Evolutionary conservation across 2,888 invertebrate genomes (phyloP).

Genomic region (Pammene fasciana): DNA sequence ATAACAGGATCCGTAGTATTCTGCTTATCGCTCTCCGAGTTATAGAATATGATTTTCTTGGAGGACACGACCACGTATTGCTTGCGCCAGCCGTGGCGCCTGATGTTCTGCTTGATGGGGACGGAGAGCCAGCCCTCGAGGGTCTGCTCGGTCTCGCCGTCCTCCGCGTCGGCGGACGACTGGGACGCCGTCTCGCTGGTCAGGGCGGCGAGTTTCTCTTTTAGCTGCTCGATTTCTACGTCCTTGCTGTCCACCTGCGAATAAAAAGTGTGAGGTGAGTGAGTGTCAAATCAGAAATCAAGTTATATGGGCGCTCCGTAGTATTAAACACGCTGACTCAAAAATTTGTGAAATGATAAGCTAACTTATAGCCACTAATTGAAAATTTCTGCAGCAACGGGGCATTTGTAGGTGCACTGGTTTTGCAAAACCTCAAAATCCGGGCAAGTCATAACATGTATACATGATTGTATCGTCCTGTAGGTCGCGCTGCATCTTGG

Average conservation of each 20-base stretch:
- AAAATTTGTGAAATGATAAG: too few relatives aligned
- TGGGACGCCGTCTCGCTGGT: conserved; percentile 95
- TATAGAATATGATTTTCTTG: conserved; percentile 98
- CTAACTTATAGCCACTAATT: too few relatives aligned
- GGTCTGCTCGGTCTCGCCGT: conserved; percentile 89
- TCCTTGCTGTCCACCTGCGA: conserved; percentile 94
- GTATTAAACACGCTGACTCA: too few relatives aligned
- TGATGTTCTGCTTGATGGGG: conserved; percentile 97
- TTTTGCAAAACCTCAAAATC: too few relatives aligned
- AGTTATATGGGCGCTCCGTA: too few relatives aligned
- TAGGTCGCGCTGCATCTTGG: conserved; percentile 92
- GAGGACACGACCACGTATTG: conserved; percentile 98
- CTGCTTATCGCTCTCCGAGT: conserved; percentile 96
- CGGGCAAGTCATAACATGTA: too few relatives aligned
- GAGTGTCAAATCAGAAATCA: neutral
- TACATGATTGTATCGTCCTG: conserved; percentile 83
- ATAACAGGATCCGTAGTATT: conserved; percentile 97
- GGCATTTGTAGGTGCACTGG: too few relatives aligned
- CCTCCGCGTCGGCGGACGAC: conserved; percentile 94
- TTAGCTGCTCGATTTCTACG: conserved; percentile 96
- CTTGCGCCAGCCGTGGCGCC: conserved; percentile 97
- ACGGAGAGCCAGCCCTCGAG: conserved; percentile 98
- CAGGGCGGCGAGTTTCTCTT: conserved; percentile 90
- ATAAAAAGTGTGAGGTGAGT: neutral
- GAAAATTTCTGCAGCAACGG: too few relatives aligned